Percentiles rank a stretch among this genome's conserved stretches.
These are phyloP conservation scores for Brachypodius melanocephalos DNA, from an alignment of 2,113 vertebrate species.

Conservation along the genomic window DNA sequence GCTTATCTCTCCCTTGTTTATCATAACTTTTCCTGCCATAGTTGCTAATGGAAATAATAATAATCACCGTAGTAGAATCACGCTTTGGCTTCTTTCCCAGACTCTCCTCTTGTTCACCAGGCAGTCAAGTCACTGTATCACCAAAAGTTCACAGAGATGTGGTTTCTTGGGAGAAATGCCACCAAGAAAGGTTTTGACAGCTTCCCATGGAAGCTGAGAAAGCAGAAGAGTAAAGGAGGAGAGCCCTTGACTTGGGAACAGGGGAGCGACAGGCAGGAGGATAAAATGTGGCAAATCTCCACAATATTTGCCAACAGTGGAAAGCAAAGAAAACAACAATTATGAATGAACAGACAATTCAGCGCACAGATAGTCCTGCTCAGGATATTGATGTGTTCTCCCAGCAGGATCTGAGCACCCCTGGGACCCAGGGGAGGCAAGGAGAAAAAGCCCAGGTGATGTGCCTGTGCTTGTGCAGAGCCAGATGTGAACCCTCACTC, in stretches of 20 bases:
- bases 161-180: not conserved
- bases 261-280: not conserved
- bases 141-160: not conserved
- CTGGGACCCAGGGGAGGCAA: not conserved
- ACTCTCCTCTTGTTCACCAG: not conserved
- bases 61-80: not conserved
- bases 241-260: not conserved
- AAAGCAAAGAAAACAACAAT: not conserved
- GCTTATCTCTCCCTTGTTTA: conserved; percentile 10
- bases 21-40: not conserved
- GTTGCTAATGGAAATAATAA: conserved; percentile 21
- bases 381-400: not conserved
- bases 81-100: conserved; percentile 2
- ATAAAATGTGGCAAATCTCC: not conserved
- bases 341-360: not conserved
- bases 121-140: not conserved
- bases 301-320: not conserved
- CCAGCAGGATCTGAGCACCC: not conserved
- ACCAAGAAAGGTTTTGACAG: not conserved
- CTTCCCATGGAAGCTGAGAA: not conserved
- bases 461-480: not conserved
- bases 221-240: not conserved
- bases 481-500: not conserved
- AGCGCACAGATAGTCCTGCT: not conserved
- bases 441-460: not conserved